These are phyloP conservation scores for Wiebesia pumilae DNA, from an alignment of 1,140 invertebrate genomes.

Conservation along the genomic window DNA sequence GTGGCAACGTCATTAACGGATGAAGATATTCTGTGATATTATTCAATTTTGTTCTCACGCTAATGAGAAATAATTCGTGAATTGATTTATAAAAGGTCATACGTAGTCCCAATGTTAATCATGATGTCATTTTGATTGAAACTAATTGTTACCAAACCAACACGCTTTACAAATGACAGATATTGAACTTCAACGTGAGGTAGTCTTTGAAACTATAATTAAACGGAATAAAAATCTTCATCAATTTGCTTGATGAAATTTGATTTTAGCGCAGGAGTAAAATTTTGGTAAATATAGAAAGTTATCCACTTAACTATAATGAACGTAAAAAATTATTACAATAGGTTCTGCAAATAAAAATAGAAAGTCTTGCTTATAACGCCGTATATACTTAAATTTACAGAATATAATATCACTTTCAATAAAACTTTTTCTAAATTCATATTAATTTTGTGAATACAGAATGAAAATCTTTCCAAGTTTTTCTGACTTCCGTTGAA, in stretches of 20 bases:
- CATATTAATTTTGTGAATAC: too few species aligned
- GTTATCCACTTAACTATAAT: too few species aligned
- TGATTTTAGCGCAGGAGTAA: not conserved
- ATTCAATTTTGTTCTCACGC: not conserved
- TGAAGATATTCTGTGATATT: too few species aligned
- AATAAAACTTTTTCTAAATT: too few species aligned
- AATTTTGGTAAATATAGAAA: not conserved
- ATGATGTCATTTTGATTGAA: conserved; percentile 29
- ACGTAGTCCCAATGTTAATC: conserved; percentile 8
- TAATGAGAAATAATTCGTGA: not conserved
- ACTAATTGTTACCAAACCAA: conserved; percentile 32
- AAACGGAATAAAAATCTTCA: not conserved
- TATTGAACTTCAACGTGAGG: not conserved
- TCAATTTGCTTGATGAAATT: not conserved
- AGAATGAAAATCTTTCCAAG: too few species aligned
- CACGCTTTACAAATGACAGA: not conserved
- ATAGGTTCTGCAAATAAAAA: too few species aligned
- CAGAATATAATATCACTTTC: too few species aligned
- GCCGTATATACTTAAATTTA: too few species aligned
- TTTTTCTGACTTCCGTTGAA: too few species aligned
- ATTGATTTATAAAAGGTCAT: conserved; percentile 37
- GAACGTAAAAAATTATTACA: too few species aligned
- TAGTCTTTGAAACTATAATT: not conserved
- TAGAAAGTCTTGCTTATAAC: too few species aligned
- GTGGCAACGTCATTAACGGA: too few species aligned